A percentile compares a stretch with the other conserved stretches of the same genome.
Evolutionary conservation across 2,113 vertebrate species (phyloP).

Genomic region (Corvus cornix): DNA sequence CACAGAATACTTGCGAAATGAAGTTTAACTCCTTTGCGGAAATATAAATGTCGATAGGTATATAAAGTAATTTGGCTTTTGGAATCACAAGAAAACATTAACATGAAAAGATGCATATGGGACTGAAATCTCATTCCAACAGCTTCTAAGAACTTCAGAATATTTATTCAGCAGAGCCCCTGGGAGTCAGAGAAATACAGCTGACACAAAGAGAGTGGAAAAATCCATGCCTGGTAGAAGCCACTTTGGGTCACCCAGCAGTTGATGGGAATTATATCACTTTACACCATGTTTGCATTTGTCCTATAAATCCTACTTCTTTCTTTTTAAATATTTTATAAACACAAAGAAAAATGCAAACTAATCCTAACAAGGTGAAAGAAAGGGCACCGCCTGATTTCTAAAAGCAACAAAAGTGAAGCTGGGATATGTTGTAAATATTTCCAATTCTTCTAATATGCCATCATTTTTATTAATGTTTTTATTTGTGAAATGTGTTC

Average conservation of each 20-base stretch:
- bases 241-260: conserved; percentile 23
- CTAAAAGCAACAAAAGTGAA: conserved; percentile 42
- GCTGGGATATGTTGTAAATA: conserved; percentile 60
- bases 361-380: conserved; percentile 60
- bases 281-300: conserved; percentile 56
- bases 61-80: background rate
- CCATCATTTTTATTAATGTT: conserved; percentile 64
- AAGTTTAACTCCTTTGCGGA: background rate
- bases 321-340: conserved; percentile 60
- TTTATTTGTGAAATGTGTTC: conserved; percentile 66
- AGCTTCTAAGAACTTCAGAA: background rate
- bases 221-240: conserved; percentile 45
- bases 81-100: background rate
- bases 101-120: background rate
- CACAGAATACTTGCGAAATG: background rate
- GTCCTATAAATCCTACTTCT: conserved; percentile 49
- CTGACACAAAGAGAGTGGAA: conserved; percentile 24
- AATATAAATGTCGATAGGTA: background rate
- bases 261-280: conserved; percentile 44
- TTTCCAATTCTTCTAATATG: conserved; percentile 68
- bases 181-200: conserved; percentile 7
- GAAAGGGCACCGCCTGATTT: conserved; percentile 48
- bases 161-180: conserved; percentile 6
- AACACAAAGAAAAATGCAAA: conserved; percentile 58
- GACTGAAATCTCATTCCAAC: background rate